Conservation (phyloP, 2,888 invertebrate genomes). For the Andrena hattorfiana region DNA sequence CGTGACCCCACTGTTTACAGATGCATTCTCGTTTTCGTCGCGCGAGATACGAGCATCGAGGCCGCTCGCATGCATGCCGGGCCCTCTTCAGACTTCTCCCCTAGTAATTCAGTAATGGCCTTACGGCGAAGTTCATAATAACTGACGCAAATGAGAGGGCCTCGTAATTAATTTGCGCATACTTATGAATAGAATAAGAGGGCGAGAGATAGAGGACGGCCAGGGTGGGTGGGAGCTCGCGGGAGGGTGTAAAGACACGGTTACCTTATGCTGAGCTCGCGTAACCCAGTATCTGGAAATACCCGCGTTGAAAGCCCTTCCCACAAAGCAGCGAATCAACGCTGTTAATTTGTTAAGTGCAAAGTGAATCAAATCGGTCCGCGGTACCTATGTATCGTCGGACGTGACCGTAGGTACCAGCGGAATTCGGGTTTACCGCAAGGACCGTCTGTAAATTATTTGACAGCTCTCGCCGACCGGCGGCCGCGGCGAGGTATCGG, state of each 20-base stretch:
- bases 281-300: constrained; percentile 56
- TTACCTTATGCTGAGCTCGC: constrained; percentile 52
- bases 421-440: constrained; percentile 15
- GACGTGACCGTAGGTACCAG: constrained; percentile 17
- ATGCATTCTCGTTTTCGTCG: constrained; percentile 54
- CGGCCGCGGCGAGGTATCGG: neutral
- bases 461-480: constrained; percentile 7
- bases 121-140: constrained; percentile 69
- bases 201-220: neutral
- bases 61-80: constrained; percentile 17
- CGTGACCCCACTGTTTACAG: constrained; percentile 49
- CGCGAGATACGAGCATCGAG: constrained; percentile 36
- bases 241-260: constrained; percentile 5
- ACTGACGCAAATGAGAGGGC: constrained; percentile 70
- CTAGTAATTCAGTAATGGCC: constrained; percentile 70
- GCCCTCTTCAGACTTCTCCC: constrained; percentile 34
- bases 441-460: constrained; percentile 36
- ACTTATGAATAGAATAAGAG: constrained; percentile 53
- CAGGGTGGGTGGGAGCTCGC: neutral
- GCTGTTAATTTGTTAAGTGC: constrained; percentile 67
- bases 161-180: constrained; percentile 69
- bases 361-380: constrained; percentile 59
- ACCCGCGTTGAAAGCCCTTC: constrained; percentile 43
- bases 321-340: constrained; percentile 62
- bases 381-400: constrained; percentile 21